phyloP scores from a whole-genome alignment of 2,888 invertebrate genomes.

The Eretmocerus hayati region DNA sequence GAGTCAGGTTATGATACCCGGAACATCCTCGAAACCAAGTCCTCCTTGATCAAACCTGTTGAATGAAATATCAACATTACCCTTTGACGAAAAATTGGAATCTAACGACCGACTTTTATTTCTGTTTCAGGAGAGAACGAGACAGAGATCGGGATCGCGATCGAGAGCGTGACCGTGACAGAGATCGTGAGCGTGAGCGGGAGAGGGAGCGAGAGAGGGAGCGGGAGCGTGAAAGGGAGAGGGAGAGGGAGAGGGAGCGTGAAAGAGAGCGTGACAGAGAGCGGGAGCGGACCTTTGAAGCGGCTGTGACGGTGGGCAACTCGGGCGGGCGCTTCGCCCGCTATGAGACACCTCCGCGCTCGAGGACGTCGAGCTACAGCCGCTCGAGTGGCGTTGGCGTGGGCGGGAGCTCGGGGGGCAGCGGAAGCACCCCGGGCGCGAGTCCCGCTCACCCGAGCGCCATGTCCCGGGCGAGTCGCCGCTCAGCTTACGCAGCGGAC shows the following conservation, averaged over 20 bases:
- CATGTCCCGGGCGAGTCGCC: slow-evolving; percentile 33
- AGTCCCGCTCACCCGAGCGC: slow-evolving; percentile 47
- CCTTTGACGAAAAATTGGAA: no score
- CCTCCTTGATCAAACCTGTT: no score
- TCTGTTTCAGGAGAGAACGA: slow-evolving; percentile 41
- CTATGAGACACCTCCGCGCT: slow-evolving; percentile 56
- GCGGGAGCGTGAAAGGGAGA: slow-evolving; percentile 22
- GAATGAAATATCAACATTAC: no score
- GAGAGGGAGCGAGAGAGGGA: slow-evolving; percentile 30
- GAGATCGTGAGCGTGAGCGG: slow-evolving; percentile 26
- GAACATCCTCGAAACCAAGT: no score
- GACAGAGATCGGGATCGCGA: slow-evolving; percentile 26
- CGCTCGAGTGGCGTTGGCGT: slow-evolving; percentile 46
- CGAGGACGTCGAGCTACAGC: slow-evolving; percentile 54
- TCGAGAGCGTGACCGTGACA: slow-evolving; percentile 13
- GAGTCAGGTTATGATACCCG: no score
- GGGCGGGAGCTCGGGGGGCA: slow-evolving; percentile 46
- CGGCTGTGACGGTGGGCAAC: slow-evolving; percentile 42
- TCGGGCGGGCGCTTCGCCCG: slow-evolving; percentile 50
- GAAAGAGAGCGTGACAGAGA: slow-evolving; percentile 23
- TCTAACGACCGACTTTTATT: no score
- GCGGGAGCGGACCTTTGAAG: slow-evolving; percentile 40
- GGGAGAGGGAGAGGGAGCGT: slow-evolving; percentile 33
- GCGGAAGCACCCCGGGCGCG: slow-evolving; percentile 44
- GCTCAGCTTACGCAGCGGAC: slow-evolving; percentile 40